Conservation (phyloP, 2,113 vertebrate species). For the Tonatia bakeri region DNA sequence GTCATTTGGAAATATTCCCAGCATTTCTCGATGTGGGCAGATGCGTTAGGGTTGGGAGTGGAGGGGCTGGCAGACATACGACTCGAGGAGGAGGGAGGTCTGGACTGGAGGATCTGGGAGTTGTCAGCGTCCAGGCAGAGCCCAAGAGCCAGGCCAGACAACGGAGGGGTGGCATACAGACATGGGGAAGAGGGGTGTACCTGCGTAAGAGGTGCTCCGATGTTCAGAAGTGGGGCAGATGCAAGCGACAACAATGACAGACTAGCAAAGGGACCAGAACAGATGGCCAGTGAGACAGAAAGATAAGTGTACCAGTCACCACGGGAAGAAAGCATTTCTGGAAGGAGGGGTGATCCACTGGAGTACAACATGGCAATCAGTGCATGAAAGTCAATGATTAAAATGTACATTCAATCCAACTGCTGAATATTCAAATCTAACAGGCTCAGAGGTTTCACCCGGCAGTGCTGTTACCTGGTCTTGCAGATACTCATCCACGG, state of each 20-base stretch:
- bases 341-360: not conserved
- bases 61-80: not conserved
- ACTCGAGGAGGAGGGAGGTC: not conserved
- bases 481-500: conserved; percentile 96
- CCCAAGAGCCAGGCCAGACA: not conserved
- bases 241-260: not conserved
- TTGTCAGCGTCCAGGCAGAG: not conserved
- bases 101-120: not conserved
- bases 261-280: not conserved
- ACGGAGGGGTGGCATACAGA: not conserved
- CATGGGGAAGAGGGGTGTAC: not conserved
- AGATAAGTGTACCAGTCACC: not conserved
- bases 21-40: not conserved
- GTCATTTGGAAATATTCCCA: not conserved
- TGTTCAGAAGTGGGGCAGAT: not conserved
- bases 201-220: not conserved
- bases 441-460: not conserved
- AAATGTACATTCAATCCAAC: not conserved
- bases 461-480: conserved; percentile 89
- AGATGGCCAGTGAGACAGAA: not conserved
- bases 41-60: not conserved
- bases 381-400: not conserved
- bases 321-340: not conserved
- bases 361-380: not conserved
- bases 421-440: not conserved